Conservation (phyloP, 2,113 vertebrate genomes). For the Kryptolebias marmoratus region DNA sequence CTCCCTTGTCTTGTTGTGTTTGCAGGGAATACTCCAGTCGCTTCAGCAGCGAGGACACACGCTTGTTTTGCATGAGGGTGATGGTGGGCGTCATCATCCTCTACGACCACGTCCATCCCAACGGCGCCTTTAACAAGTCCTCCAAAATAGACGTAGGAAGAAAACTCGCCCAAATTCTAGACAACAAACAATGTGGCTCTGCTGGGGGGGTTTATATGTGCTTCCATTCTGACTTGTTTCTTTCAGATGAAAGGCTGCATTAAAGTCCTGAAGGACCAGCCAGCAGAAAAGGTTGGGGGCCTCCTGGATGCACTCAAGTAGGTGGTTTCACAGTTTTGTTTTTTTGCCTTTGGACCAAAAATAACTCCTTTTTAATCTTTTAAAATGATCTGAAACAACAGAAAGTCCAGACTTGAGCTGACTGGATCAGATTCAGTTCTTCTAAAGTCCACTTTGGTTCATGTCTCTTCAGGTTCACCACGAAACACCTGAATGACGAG, state of each 20-base stretch:
- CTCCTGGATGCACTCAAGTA: slow-evolving; percentile 98
- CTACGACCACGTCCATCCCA: slow-evolving; percentile 96
- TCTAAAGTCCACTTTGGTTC: neutral
- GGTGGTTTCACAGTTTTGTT: slow-evolving; percentile 40
- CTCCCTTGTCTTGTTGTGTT: neutral
- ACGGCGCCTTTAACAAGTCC: slow-evolving; percentile 97
- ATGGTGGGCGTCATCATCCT: slow-evolving; percentile 99
- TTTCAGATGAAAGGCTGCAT: slow-evolving; percentile 99
- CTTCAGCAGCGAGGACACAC: slow-evolving; percentile 94
- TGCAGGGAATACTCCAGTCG: slow-evolving; percentile 93
- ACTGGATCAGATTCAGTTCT: accelerated
- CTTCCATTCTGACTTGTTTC: slow-evolving; percentile 15
- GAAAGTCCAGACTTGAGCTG: too few relatives aligned
- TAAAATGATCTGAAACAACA: neutral
- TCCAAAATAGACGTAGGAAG: slow-evolving; percentile 96
- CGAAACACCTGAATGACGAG: slow-evolving; percentile 98
- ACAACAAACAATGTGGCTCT: neutral
- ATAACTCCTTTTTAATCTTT: too few relatives aligned
- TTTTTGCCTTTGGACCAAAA: neutral
- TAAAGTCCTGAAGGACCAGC: slow-evolving; percentile 98
- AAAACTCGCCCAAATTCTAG: neutral
- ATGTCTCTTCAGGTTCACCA: slow-evolving; percentile 88
- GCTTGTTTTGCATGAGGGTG: slow-evolving; percentile 97
- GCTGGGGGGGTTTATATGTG: neutral
- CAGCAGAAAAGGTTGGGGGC: slow-evolving; percentile 95